These are phyloP conservation scores for Chelonoidis abingdonii DNA, from an alignment of 2,113 vertebrate genomes.

Conservation along the genomic window DNA sequence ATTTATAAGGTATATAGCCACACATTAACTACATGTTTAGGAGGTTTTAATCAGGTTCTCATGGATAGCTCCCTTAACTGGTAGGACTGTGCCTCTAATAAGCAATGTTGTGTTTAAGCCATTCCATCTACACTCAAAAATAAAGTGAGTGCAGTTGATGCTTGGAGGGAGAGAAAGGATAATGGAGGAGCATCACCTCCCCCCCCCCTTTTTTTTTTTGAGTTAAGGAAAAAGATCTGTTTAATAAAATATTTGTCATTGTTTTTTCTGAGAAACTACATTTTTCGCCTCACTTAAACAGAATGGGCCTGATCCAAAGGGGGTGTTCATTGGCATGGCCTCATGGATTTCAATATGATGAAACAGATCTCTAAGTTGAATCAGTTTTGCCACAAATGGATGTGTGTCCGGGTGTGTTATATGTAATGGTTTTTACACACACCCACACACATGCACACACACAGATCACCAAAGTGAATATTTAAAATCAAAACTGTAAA, in stretches of 20 bases:
- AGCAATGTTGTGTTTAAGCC: neutral
- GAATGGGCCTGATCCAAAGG: neutral
- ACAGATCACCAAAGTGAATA: neutral
- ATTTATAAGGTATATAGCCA: neutral
- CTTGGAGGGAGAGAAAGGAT: neutral
- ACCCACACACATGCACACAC: no score
- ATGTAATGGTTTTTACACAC: neutral
- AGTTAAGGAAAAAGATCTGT: neutral
- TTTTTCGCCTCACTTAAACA: neutral
- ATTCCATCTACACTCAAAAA: neutral
- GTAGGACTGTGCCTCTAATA: neutral
- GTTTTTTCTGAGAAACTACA: neutral
- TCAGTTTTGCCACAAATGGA: fast-evolving
- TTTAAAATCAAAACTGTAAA: neutral
- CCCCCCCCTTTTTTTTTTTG: neutral
- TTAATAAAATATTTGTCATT: neutral
- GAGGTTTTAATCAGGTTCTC: neutral
- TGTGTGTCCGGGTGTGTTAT: no score
- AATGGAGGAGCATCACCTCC: neutral
- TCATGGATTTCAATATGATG: neutral
- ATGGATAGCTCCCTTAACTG: neutral
- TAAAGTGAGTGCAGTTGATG: neutral
- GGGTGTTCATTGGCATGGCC: neutral
- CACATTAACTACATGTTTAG: neutral
- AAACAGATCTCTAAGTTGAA: neutral